These are phyloP conservation scores for Neuroscelio doddi DNA, from an alignment of 2,888 invertebrate species.

Conservation along the genomic window DNA sequence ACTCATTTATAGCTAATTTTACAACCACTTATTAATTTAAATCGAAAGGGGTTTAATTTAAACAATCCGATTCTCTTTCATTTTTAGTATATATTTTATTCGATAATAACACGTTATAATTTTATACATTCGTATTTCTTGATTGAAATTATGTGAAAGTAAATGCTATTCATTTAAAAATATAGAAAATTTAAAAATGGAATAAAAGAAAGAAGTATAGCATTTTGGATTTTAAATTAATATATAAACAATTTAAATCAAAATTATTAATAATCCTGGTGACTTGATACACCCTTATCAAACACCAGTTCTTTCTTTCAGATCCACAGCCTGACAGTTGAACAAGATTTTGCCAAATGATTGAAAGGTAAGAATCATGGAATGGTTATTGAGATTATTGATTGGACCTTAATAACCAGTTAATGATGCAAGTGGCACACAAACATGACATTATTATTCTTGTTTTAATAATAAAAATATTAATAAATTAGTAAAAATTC, in stretches of 20 bases:
- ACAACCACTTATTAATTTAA: too few relatives aligned
- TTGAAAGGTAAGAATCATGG: conserved; percentile 64
- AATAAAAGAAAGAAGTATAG: too few relatives aligned
- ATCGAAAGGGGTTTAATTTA: too few relatives aligned
- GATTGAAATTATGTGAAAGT: too few relatives aligned
- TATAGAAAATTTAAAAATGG: too few relatives aligned
- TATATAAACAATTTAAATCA: neutral
- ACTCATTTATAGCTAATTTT: too few relatives aligned
- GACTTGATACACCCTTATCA: conserved; percentile 79
- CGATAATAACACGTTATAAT: too few relatives aligned
- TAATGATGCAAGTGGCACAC: neutral
- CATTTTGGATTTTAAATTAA: too few relatives aligned
- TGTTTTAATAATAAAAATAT: neutral
- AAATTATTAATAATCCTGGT: conserved; percentile 75
- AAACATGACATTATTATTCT: neutral
- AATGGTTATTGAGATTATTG: conserved; percentile 27
- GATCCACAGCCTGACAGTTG: conserved; percentile 73
- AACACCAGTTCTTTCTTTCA: conserved; percentile 95
- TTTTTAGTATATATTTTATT: too few relatives aligned
- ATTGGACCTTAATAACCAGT: conserved; percentile 4
- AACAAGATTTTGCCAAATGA: conserved; percentile 64
- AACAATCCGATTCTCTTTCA: too few relatives aligned
- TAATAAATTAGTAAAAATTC: neutral
- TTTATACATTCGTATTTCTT: too few relatives aligned
- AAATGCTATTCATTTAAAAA: too few relatives aligned